These are phyloP conservation scores for Hipparchia semele DNA, from an alignment of 2,888 invertebrate species.

Conservation along the genomic window DNA sequence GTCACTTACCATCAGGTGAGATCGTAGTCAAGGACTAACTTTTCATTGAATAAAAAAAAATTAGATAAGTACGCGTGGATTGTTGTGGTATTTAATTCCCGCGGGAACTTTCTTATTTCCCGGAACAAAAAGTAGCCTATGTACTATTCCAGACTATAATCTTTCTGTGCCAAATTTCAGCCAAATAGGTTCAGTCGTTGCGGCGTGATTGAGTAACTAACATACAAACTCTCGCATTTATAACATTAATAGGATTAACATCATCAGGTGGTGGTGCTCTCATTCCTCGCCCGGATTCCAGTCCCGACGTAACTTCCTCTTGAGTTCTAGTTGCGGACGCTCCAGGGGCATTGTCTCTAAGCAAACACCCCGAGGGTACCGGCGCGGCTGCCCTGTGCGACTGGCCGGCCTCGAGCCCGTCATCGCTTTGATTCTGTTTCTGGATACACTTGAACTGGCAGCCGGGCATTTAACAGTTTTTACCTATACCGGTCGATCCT, in stretches of 20 bases:
- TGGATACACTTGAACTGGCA: constrained; percentile 1
- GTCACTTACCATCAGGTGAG: too few relatives aligned
- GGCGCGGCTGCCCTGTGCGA: neutral
- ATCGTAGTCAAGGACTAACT: too few relatives aligned
- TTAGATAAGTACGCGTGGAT: too few relatives aligned
- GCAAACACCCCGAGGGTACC: neutral
- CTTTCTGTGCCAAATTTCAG: too few relatives aligned
- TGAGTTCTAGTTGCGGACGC: neutral
- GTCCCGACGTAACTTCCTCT: neutral
- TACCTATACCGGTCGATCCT: neutral
- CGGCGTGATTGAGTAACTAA: too few relatives aligned
- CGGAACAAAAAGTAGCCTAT: too few relatives aligned
- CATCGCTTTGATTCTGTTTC: neutral
- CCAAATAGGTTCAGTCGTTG: too few relatives aligned
- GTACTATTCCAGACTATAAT: too few relatives aligned
- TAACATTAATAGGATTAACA: neutral
- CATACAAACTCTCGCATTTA: too few relatives aligned
- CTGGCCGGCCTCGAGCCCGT: neutral
- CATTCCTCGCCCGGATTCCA: neutral
- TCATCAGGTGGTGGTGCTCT: neutral
- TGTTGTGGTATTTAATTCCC: too few relatives aligned
- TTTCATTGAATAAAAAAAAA: too few relatives aligned
- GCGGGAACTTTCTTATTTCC: too few relatives aligned
- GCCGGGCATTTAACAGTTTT: neutral
- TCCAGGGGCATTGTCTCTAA: neutral